A percentile compares a stretch with the other conserved stretches of the same genome.
These are phyloP conservation scores for Fulmarus glacialis DNA, from an alignment of 2,113 vertebrate species.

Conservation along the genomic window DNA sequence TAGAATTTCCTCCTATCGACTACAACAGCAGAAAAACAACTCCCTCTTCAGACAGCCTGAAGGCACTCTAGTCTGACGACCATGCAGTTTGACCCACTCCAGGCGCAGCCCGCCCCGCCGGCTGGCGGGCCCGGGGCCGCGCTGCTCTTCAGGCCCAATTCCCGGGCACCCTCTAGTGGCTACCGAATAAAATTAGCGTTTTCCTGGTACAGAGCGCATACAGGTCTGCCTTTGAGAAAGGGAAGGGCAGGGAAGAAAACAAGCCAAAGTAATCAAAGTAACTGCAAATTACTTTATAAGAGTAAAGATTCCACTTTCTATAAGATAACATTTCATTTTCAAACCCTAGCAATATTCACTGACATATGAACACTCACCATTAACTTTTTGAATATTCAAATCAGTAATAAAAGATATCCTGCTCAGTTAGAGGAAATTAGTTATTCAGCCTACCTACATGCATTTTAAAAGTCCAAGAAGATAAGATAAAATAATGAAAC, in stretches of 20 bases:
- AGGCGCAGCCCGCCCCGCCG: background rate
- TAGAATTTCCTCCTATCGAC: background rate
- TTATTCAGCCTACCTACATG: background rate
- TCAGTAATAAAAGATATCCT: background rate
- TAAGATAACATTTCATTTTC: background rate
- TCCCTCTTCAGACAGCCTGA: background rate
- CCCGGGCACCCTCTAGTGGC: conserved; percentile 68
- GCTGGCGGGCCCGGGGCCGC: background rate
- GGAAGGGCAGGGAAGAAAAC: background rate
- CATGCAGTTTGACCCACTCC: background rate
- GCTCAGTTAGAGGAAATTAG: background rate
- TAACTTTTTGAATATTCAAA: background rate
- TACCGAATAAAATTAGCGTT: background rate
- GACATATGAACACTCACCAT: background rate
- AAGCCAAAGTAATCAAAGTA: background rate
- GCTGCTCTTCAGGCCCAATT: background rate
- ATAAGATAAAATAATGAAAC: background rate
- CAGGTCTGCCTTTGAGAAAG: background rate
- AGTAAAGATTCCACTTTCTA: background rate
- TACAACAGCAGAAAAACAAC: background rate
- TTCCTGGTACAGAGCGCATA: background rate
- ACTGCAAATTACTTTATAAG: background rate
- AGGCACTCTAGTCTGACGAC: background rate
- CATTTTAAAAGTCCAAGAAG: background rate
- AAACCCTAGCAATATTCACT: background rate